A percentile compares a stretch with the other conserved stretches of the same genome.
Evolutionary conservation across 1,140 invertebrate genomes (phyloP).

Genomic region (Drosophila ercepeae): DNA sequence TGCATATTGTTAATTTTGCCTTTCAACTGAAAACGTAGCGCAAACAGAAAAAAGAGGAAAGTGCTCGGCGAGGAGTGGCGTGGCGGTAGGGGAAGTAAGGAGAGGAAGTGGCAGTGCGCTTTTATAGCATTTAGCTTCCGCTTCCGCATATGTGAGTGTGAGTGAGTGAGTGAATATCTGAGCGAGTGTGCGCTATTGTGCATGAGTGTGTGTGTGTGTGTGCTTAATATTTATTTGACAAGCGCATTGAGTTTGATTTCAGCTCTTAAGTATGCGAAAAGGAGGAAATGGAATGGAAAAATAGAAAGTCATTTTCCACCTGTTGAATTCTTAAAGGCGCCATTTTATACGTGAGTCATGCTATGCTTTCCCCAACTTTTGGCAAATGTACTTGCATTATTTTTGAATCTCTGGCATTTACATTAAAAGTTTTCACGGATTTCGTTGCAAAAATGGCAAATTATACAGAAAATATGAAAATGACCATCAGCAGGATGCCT

Average conservation of each 20-base stretch:
- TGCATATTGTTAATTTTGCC: conserved; percentile 81
- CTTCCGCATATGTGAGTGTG: conserved; percentile 7
- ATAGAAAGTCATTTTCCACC: conserved; percentile 49
- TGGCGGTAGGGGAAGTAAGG: too few relatives aligned
- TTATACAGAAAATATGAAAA: conserved; percentile 13
- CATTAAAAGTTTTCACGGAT: background rate
- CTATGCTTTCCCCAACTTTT: background rate
- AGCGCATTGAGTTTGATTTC: conserved; percentile 54
- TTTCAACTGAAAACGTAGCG: conserved; percentile 64
- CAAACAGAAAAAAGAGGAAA: conserved; percentile 11
- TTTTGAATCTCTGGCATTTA: too few relatives aligned
- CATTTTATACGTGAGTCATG: background rate
- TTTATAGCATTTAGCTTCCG: conserved; percentile 74
- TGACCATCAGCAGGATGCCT: conserved; percentile 15
- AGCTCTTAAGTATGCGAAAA: conserved; percentile 38
- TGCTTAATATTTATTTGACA: conserved; percentile 51
- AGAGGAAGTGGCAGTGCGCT: conserved; percentile 39
- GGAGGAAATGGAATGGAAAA: conserved; percentile 32
- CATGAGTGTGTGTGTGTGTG: conserved; percentile 13
- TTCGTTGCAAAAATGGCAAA: background rate
- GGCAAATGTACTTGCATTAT: too few relatives aligned
- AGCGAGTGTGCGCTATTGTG: conserved; percentile 6
- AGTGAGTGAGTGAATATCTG: background rate
- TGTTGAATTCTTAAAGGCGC: conserved; percentile 10
- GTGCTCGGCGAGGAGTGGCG: too few relatives aligned